Evolutionary conservation across 2,113 vertebrate genomes (phyloP).

Genomic region (Holacanthus passer): DNA sequence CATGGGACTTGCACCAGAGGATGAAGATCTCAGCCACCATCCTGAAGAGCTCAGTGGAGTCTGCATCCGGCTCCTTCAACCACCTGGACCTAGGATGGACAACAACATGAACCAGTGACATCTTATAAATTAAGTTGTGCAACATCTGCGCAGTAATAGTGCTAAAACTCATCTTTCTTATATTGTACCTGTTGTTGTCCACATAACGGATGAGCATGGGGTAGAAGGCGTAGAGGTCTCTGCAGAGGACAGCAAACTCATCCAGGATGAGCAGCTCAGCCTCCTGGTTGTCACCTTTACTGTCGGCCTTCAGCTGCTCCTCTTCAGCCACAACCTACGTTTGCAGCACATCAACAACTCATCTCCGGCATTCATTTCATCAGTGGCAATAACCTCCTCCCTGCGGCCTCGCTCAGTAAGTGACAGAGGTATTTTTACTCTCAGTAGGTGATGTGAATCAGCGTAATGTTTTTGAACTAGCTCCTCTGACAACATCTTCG

Average conservation of each 20-base stretch:
- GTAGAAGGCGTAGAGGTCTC: constrained; percentile 97
- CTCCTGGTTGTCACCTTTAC: constrained; percentile 93
- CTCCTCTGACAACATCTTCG: neutral
- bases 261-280: constrained; percentile 96
- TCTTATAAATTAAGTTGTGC: neutral
- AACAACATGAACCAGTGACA: neutral
- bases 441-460: neutral
- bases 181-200: constrained; percentile 94
- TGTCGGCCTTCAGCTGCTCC: constrained; percentile 92
- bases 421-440: neutral
- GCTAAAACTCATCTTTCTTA: neutral
- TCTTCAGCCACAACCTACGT: constrained; percentile 90
- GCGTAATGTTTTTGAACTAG: neutral
- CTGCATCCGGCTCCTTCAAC: constrained; percentile 92
- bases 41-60: constrained; percentile 95
- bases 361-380: neutral
- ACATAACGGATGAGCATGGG: constrained; percentile 98
- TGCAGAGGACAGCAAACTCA: constrained; percentile 95
- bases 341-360: constrained; percentile 28
- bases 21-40: constrained; percentile 99
- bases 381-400: neutral
- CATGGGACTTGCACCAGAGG: constrained; percentile 98
- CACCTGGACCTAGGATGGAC: constrained; percentile 89
- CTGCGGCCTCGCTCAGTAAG: neutral
- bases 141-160: neutral